Base-by-base conservation (phyloP, 2,888 invertebrate genomes). In the Ormyrus pomaceus region DNA sequence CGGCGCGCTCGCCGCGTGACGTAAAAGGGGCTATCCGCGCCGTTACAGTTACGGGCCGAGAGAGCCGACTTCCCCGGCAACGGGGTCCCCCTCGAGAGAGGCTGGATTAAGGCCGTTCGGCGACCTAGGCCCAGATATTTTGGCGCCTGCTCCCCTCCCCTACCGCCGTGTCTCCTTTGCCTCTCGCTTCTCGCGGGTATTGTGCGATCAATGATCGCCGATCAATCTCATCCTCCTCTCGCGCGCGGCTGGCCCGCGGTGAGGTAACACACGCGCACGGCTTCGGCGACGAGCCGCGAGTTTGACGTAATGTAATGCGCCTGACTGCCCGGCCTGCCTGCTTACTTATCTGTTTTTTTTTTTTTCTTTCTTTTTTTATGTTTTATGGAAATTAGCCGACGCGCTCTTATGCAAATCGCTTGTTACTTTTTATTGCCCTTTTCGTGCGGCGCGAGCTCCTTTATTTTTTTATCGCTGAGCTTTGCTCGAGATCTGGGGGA, bases 91-190 rank as follows among this genome's bases (percentile, higher is more conserved):
- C 34, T 4, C 34, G 61, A 51, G 61, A 71, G 50, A 61, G 71
- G 51, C 50, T 48, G 62, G 53, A 64, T 73, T 73, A 74, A 76
- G 76, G 76, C 48, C 76, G 76, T 61, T 61, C 61, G 61, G 76
- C 69, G 76, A 76, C 76, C 76, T 76, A 76, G 76, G 76, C 76
- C 76, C 76, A 76, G 68, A 76, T 76, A 76, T 76, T 76, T 69
- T 68, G 76, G 76, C 76, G 76, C 76, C 76, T 76, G 48, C n/a
- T 48, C 59, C 68, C 76, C 68, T 13, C 68, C 3, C n/a, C 8
- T n/a, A 11, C 19, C 51, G 50, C 34, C 66, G 6, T 53, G 51
- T n/a, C 62, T 62, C 7, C 19, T 19, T 13, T 13, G 59, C 59
- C 45, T 55, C 51, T 65, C 8, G 8, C 13, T 34, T 1, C 45